Base-by-base conservation (phyloP, 2,113 vertebrate genomes). In the Cochlearius cochlearius region DNA sequence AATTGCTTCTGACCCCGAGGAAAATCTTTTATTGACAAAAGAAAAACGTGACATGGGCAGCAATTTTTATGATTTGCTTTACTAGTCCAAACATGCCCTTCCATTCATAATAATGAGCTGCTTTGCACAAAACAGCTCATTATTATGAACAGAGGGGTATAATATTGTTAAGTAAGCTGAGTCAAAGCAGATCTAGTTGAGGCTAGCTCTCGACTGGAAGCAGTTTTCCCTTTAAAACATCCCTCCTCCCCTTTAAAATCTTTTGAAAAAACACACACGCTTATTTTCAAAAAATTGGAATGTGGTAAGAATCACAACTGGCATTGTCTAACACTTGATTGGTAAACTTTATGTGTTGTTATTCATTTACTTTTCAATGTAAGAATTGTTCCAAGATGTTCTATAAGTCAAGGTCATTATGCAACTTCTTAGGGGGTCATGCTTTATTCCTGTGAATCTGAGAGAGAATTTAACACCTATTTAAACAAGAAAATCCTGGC, bases 31-130 rank as follows among this genome's bases (percentile, higher is more conserved):
- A 94, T 96, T 97, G 97, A 96, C 91, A 87, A 72, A 97, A 68
- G 36, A 67, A 96, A 97, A 97, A 96, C 32, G 62, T 56, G 75
- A 95, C 90, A 81, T 17, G 96, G 94, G 96, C 96, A 76, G 64
- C 78, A 87, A 95, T 97, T 98, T 96, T 97, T 96, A 98, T 97
- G 90, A 95, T 97, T 97, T 95, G 96, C 96, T 97, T 98, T 97
- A 98, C 96, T 97, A 98, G 97, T 98, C 97, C 95, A 98, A 98
- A 96, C 97, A 97, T 97, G 96, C 91, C 81, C 93, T 95, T 94
- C 95, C 93, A 95, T 97, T 97, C 97, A 97, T 96, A 98, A 98
- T 98, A 97, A 98, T 96, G 98, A 98, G 97, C 96, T 96, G 96
- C 97, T 98, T 98, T 97, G 95, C 95, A 96, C 95, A 97, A 92